Conservation (phyloP, 2,888 invertebrate species). For the Erebia aethiops region DNA sequence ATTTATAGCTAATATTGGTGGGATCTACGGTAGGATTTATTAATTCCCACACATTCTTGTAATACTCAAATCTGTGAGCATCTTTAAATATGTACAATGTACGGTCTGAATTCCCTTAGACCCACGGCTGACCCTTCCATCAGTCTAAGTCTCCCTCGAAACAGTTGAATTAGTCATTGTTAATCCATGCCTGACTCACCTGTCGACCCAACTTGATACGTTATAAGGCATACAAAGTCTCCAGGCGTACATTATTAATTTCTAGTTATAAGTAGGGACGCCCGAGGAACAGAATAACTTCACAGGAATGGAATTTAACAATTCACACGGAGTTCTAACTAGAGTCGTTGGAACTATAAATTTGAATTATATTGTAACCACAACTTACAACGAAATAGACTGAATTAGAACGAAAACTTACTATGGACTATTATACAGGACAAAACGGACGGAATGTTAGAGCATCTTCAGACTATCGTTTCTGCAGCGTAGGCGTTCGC, state of each 20-base stretch:
- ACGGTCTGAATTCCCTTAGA: conserved; percentile 26
- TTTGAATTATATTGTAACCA: conserved; percentile 60
- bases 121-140: conserved; percentile 35
- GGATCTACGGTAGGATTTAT: background rate
- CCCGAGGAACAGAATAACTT: conserved; percentile 62
- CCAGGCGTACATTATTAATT: conserved; percentile 77
- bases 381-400: conserved; percentile 39
- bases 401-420: background rate
- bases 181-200: conserved; percentile 36
- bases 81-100: conserved; percentile 18
- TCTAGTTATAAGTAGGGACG: conserved; percentile 73
- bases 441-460: too few species aligned
- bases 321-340: conserved; percentile 73
- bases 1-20: background rate
- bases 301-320: conserved; percentile 78
- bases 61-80: background rate
- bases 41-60: background rate
- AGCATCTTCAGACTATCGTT: too few species aligned
- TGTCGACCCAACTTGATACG: conserved; percentile 40
- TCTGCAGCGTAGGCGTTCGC: too few species aligned
- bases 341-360: conserved; percentile 63
- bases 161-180: conserved; percentile 42
- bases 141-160: conserved; percentile 32
- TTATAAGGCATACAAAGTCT: conserved; percentile 55
- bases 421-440: too few species aligned